Conservation (phyloP, 2,113 vertebrate genomes). For the Oncorhynchus gorbuscha region DNA sequence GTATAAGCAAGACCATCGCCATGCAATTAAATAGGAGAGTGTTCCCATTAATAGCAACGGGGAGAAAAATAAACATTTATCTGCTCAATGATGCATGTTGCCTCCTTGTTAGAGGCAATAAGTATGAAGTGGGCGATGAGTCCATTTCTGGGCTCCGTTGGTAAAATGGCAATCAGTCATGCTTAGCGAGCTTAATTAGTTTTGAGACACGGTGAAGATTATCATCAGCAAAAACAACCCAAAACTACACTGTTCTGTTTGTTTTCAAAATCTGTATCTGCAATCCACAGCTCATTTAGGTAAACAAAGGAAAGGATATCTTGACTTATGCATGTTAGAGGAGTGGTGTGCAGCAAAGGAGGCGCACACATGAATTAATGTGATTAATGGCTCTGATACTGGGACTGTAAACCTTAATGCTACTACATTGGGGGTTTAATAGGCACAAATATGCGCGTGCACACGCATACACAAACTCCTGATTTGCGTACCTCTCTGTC, state of each 20-base stretch:
- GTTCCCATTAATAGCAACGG: slow-evolving; percentile 40
- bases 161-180: slow-evolving; percentile 49
- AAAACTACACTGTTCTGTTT: slow-evolving; percentile 11
- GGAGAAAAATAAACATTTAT: slow-evolving; percentile 43
- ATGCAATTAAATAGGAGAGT: slow-evolving; percentile 63
- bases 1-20: slow-evolving; percentile 42
- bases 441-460: neutral
- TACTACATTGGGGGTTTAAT: neutral
- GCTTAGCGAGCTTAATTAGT: slow-evolving; percentile 55
- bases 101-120: slow-evolving; percentile 59
- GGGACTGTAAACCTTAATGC: slow-evolving; percentile 11
- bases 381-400: neutral
- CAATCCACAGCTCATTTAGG: slow-evolving; percentile 20
- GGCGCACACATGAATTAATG: neutral
- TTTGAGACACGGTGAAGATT: slow-evolving; percentile 35
- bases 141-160: slow-evolving; percentile 54
- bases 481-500: slow-evolving; percentile 86
- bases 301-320: slow-evolving; percentile 27
- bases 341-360: neutral
- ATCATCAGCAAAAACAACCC: slow-evolving; percentile 32
- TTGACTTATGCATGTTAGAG: neutral
- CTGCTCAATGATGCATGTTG: slow-evolving; percentile 49
- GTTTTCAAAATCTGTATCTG: neutral
- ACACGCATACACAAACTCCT: neutral
- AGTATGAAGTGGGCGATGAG: slow-evolving; percentile 46